phyloP scores from a whole-genome alignment of 1,140 invertebrate genomes.

The Tribolium castaneum region DNA sequence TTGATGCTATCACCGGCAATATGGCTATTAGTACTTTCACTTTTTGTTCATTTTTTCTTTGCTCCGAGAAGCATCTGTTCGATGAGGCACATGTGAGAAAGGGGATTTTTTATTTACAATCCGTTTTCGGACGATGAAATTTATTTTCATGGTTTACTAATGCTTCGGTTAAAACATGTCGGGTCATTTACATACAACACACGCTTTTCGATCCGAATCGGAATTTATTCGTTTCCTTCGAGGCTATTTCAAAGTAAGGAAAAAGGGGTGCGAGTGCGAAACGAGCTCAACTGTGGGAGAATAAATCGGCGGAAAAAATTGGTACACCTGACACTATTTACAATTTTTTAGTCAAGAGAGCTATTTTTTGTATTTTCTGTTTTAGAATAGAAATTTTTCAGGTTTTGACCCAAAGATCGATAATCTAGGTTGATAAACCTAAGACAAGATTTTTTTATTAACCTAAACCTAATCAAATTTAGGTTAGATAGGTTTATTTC shows the following conservation, averaged over 20 bases:
- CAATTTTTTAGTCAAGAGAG: too few relatives aligned
- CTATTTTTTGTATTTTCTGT: too few relatives aligned
- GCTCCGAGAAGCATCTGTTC: slow-evolving; percentile 49
- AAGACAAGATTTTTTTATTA: too few relatives aligned
- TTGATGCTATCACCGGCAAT: slow-evolving; percentile 55
- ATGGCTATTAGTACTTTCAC: slow-evolving; percentile 51
- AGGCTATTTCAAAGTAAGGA: slow-evolving; percentile 42
- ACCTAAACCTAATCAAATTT: too few relatives aligned
- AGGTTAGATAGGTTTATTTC: too few relatives aligned
- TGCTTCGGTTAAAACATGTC: slow-evolving; percentile 34
- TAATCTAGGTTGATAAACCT: too few relatives aligned
- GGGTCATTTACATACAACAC: slow-evolving; percentile 45
- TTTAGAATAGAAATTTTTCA: too few relatives aligned
- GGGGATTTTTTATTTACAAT: slow-evolving; percentile 45
- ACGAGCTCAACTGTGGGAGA: background rate
- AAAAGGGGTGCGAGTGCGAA: slow-evolving; percentile 42
- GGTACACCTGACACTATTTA: too few relatives aligned
- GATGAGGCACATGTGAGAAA: slow-evolving; percentile 27
- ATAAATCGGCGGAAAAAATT: too few relatives aligned
- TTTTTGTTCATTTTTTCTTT: slow-evolving; percentile 49
- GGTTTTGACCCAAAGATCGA: too few relatives aligned
- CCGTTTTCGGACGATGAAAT: slow-evolving; percentile 10
- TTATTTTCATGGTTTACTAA: slow-evolving; percentile 38
- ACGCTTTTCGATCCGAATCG: slow-evolving; percentile 45
- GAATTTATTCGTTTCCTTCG: slow-evolving; percentile 49